These are phyloP conservation scores for Macrosiphum euphorbiae DNA, from an alignment of 2,888 invertebrate genomes.

Conservation along the genomic window DNA sequence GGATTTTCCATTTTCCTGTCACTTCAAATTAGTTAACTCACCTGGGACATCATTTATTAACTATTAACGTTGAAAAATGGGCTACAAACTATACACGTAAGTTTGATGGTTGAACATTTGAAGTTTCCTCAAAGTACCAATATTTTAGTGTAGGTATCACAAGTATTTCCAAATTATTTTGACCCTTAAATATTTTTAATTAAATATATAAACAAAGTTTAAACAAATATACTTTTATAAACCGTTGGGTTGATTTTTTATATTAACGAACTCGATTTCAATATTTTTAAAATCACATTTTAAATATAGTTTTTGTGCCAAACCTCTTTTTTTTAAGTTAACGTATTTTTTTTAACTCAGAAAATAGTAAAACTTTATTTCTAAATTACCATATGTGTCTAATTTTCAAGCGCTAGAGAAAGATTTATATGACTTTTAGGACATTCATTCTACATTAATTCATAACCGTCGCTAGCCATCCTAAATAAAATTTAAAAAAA, in stretches of 20 bases:
- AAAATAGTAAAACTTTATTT: background rate
- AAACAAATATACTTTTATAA: background rate
- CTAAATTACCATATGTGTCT: background rate
- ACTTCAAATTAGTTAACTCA: conserved; percentile 33
- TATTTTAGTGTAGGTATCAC: background rate
- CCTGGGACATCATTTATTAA: background rate
- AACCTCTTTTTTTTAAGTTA: background rate
- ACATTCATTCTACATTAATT: background rate
- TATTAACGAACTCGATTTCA: background rate
- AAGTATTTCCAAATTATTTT: background rate
- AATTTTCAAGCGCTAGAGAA: background rate
- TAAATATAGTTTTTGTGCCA: background rate
- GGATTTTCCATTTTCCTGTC: conserved; percentile 35
- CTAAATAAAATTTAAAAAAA: background rate
- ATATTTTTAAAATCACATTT: background rate
- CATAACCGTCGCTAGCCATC: background rate
- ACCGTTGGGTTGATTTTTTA: background rate
- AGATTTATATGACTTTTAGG: background rate
- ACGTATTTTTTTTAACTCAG: background rate
- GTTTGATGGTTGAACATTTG: background rate
- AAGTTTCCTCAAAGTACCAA: background rate
- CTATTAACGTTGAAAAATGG: conserved; percentile 27
- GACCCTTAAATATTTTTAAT: background rate
- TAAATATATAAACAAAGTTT: too few relatives aligned
- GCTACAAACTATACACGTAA: background rate